Conservation (phyloP, 30 jellyfish, hydroid and myxozoan genomes). For the Cassiopea andromeda region DNA sequence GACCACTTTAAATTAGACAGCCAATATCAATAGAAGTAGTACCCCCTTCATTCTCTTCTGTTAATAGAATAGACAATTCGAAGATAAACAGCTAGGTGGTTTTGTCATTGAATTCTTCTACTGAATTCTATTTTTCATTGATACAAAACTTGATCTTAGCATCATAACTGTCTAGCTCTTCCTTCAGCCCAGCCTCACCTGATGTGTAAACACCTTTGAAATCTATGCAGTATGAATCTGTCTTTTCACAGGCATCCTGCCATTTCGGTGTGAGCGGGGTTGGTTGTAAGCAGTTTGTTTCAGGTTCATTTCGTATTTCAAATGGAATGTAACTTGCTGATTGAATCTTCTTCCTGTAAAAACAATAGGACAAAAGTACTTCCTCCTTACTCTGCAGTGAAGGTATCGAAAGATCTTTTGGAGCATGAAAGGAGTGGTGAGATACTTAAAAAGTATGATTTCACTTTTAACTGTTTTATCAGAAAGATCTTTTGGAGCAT, state of each 20-base stretch:
- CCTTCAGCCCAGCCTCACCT: constrained; percentile 6
- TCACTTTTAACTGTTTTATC: too few relatives aligned
- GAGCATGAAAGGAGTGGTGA: too few relatives aligned
- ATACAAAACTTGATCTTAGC: not conserved
- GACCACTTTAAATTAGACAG: too few relatives aligned
- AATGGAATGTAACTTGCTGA: constrained; percentile 36
- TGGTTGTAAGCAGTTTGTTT: constrained; percentile 59
- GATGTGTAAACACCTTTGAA: constrained; percentile 5
- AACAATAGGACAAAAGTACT: not conserved
- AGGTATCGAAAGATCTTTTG: too few relatives aligned
- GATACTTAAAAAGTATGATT: too few relatives aligned
- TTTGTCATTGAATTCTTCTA: too few relatives aligned
- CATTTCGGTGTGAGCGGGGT: constrained; percentile 54
- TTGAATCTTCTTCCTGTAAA: constrained; percentile 15
- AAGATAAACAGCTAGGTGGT: too few relatives aligned
- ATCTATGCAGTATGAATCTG: constrained; percentile 25
- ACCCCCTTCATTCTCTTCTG: too few relatives aligned
- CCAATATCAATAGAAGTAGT: too few relatives aligned
- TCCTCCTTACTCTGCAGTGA: too few relatives aligned
- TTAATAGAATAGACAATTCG: too few relatives aligned
- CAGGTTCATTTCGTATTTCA: constrained; percentile 31
- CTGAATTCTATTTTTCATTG: not conserved
- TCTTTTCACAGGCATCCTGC: constrained; percentile 14
- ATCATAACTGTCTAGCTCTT: not conserved
- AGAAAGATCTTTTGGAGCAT: too few relatives aligned